Evolutionary conservation across 2,113 vertebrate genomes (phyloP).

Genomic region (Baryphthengus martii): DNA sequence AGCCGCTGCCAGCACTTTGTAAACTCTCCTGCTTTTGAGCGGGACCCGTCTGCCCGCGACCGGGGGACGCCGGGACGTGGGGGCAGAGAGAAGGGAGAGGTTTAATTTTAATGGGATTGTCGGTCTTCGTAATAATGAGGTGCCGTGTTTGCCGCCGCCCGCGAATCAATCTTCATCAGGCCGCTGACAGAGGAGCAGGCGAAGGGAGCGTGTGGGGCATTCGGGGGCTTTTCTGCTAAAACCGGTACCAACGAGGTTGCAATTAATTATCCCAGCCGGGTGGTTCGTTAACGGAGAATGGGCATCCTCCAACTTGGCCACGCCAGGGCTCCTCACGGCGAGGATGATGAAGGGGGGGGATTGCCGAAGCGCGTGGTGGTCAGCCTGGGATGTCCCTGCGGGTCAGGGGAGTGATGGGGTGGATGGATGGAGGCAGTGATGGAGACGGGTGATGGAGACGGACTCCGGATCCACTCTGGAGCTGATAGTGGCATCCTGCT

Average conservation of each 20-base stretch:
- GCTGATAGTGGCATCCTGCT: background rate
- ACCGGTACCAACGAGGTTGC: background rate
- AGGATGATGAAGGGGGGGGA: background rate
- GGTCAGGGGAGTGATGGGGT: background rate
- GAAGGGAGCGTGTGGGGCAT: background rate
- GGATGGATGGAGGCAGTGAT: background rate
- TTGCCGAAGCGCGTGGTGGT: background rate
- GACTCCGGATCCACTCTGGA: background rate
- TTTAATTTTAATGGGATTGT: background rate
- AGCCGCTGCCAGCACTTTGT: background rate
- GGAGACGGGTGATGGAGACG: background rate
- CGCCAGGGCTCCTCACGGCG: rapidly evolving
- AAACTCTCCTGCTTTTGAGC: background rate
- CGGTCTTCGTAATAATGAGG: background rate
- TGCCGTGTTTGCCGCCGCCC: background rate
- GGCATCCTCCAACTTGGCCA: background rate
- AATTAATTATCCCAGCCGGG: background rate
- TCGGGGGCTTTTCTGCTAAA: background rate
- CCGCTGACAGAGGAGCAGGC: background rate
- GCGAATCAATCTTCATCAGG: constrained; percentile 13
- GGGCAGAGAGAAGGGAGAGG: background rate
- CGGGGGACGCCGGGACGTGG: background rate
- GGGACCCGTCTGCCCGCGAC: background rate
- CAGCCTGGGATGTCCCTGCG: background rate
- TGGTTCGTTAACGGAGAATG: background rate